A percentile compares a stretch with the other conserved stretches of the same genome.
Conservation (phyloP, 2,113 vertebrate species). For the Circaetus gallicus region DNA sequence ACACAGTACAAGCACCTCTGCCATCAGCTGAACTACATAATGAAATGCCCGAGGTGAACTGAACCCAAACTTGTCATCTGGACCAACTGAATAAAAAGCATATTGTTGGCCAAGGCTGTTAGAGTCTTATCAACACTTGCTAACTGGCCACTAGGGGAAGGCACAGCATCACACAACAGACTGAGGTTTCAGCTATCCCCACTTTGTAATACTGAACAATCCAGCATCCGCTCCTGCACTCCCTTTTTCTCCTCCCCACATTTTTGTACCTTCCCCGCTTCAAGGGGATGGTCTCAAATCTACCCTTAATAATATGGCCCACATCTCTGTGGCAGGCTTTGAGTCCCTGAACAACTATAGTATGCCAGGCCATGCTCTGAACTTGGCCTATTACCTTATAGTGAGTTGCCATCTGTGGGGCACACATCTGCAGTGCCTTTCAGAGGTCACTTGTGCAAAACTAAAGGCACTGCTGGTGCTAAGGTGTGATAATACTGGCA, state of each 20-base stretch:
- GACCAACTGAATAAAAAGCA: neutral
- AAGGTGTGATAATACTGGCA: neutral
- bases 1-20: neutral
- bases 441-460: neutral
- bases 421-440: neutral
- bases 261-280: neutral
- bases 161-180: neutral
- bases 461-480: neutral
- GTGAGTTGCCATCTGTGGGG: neutral
- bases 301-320: neutral
- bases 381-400: neutral
- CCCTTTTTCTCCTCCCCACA: neutral
- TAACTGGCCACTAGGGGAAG: neutral
- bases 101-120: neutral
- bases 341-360: neutral
- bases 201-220: neutral
- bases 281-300: neutral
- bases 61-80: neutral
- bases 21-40: neutral
- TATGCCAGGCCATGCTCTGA: neutral
- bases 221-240: neutral
- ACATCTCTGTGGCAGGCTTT: neutral
- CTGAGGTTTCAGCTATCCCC: neutral
- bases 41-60: neutral
- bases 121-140: neutral